Base-by-base conservation (phyloP, 2,888 invertebrate genomes). In the Coleophora deauratella region DNA sequence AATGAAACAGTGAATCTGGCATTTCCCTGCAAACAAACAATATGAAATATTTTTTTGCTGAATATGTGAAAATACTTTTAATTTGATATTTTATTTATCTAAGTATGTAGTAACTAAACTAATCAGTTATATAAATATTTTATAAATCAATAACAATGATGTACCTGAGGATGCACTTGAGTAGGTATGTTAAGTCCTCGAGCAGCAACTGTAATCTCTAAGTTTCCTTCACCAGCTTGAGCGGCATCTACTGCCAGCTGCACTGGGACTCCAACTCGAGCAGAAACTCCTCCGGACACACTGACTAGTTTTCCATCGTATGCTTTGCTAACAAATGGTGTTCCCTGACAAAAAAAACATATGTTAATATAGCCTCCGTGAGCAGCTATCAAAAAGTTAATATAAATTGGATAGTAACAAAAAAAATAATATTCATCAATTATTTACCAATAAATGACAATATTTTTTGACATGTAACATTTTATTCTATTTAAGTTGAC, bases 181-280 rank as follows among this genome's bases (percentile, higher is more conserved):
- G 97, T 97, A 37, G 97, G 97, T 61, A 98, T 96, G 69, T 98
- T 96, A 49, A 95, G 89, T 40, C 97, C 96, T 69, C 95, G 90
- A 34, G 97, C 95, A 47, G 96, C 95, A 56, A 99, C 97, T 37
- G 97, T 97, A 54, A 99, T 98, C 82, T 99, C 98, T 52, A 99
- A 86, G 75, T 96, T 96, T 40, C 99, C 99, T 84, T 98, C 98
- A 9, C 99, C 99, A 36, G 98, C 97, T 72, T 96, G 93, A 49
- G 95, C 95, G 2, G 98, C 98, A 73, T 99, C 98, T 39, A 98
- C 97, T 12, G 95, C 94, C 64, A 98, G 93, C 62, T 97, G 96
- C n/a, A 97, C 95, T 3, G 96, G 92, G 52, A 96, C 91, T 39
- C 97, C 97, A 9, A 98, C 93, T 15, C 82, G 58, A 9, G 82